These are phyloP conservation scores for Xiphorhynchus erythropygius DNA, from an alignment of 2,797 vertebrate genomes.

Conservation along the genomic window DNA sequence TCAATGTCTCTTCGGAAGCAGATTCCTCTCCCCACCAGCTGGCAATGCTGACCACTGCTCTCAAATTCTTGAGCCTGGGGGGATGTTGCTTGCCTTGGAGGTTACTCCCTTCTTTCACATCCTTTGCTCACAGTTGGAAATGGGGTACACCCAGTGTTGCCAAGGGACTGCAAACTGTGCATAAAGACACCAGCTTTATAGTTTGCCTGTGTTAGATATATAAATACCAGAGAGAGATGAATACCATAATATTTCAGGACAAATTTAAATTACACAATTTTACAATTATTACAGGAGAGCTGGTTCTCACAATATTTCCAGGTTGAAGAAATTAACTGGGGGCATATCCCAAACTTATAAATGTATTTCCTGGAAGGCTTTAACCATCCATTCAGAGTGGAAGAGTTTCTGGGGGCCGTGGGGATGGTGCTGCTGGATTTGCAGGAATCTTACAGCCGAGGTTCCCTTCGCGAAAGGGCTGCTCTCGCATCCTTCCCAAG, in stretches of 20 bases:
- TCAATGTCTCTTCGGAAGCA: not conserved
- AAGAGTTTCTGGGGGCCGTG: fast-evolving
- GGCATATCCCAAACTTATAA: fast-evolving
- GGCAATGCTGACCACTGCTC: not conserved
- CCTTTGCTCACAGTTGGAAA: not conserved
- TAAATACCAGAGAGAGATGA: not conserved
- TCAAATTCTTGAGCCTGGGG: not conserved
- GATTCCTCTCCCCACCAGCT: not conserved
- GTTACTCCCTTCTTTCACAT: not conserved
- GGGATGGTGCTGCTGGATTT: not conserved
- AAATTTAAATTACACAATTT: not conserved
- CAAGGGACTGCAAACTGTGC: not conserved
- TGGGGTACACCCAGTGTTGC: not conserved
- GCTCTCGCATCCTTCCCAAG: not conserved
- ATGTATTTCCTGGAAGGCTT: not conserved
- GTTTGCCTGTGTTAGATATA: not conserved
- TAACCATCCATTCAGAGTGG: not conserved
- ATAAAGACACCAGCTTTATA: not conserved
- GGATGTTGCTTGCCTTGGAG: fast-evolving
- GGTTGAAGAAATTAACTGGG: not conserved
- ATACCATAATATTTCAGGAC: not conserved
- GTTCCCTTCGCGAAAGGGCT: fast-evolving
- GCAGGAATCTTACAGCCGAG: not conserved
- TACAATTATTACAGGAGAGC: not conserved
- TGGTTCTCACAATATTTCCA: not conserved